Evolutionary conservation across 2,888 invertebrate genomes (phyloP).

Genomic region (Exocentrus adspersus): DNA sequence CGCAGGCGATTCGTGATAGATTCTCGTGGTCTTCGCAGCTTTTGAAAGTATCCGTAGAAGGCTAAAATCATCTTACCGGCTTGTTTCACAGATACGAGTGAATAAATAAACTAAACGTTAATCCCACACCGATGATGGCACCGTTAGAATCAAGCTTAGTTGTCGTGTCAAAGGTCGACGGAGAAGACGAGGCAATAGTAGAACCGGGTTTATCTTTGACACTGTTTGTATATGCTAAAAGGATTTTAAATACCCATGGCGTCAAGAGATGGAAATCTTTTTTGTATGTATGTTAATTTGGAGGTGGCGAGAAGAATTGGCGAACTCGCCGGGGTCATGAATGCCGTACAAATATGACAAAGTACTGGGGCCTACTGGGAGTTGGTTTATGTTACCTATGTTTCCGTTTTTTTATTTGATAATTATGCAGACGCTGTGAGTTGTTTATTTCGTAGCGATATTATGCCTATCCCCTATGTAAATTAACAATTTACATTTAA

Average conservation of each 20-base stretch:
- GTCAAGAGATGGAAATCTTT: background rate
- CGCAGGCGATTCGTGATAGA: background rate
- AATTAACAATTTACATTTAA: no score
- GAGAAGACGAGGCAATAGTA: background rate
- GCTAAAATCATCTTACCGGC: background rate
- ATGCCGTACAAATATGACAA: no score
- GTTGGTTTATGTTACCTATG: no score
- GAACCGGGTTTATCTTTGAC: background rate
- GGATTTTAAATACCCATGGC: background rate
- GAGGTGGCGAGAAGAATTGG: background rate
- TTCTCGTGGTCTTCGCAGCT: background rate
- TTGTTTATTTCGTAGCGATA: no score
- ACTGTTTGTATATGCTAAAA: background rate
- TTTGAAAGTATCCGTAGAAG: background rate
- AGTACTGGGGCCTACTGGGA: no score
- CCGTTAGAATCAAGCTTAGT: background rate
- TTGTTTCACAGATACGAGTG: background rate
- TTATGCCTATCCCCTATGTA: no score
- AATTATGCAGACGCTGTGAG: no score
- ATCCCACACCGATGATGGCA: background rate
- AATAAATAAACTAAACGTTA: background rate
- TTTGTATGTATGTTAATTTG: background rate
- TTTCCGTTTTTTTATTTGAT: no score
- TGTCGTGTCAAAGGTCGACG: background rate
- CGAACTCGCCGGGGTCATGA: background rate